Base-by-base conservation (phyloP, 1,140 invertebrate genomes). In the Adelges cooleyi region DNA sequence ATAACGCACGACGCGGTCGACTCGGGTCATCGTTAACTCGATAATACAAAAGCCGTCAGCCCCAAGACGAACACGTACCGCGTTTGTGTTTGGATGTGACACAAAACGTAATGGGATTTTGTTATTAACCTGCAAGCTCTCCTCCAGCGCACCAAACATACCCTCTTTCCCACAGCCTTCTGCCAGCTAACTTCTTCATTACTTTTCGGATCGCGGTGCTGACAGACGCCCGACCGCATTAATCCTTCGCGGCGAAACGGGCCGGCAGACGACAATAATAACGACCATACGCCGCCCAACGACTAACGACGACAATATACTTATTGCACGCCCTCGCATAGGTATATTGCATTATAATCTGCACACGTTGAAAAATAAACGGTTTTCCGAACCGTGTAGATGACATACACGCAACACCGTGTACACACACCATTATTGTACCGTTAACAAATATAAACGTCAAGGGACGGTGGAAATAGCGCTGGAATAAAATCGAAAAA, bases 71-170 rank as follows among this genome's bases (percentile, higher is more conserved):
- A 51, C 23, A 25, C 22, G 22, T 23, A 3, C 53, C 11, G 54
- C 56, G 23, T 29, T 48, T 33, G 56, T 48, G 56, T 62, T 62
- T 62, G 56, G 56, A 48, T 48, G 56, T 62, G 56, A 62, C 56
- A 62, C 56, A 46, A 62, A 62, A 48, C 56, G 56, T 62, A 62
- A 62, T 62, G 56, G 56, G 56, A 62, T 62, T 62, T 62, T 29
- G 56, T 62, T 62, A 62, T 62, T 62, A 62, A 62, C 56, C 42
- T 62, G 56, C 13, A 48, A 11, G 25, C 40, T 15, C 36, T 1
- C 36, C 20, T 11, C 2, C 13, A 11, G 11, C n/a, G 23, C 11
- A 33, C 11, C 5, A 5, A 33, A 33, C 11, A 6, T 33, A 17
- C 2, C 11, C 40, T 8, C 15, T 2, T 1, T 2, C n/a, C 23